phyloP scores from a whole-genome alignment of 2,113 vertebrate species.

The Mesembrinibis cayennensis region DNA sequence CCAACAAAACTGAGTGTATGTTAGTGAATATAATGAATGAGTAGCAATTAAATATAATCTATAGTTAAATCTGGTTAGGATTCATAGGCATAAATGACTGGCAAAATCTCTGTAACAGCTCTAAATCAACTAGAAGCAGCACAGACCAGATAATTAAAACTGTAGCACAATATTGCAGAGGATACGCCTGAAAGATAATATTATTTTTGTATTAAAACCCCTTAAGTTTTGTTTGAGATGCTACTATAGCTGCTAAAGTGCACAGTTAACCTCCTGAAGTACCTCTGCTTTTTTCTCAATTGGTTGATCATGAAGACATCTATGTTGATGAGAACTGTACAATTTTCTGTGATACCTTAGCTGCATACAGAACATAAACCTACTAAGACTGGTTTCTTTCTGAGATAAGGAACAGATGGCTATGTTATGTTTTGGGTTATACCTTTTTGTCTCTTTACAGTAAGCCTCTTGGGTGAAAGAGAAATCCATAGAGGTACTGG shows the following conservation, averaged over 20 bases:
- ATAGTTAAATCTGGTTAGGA: neutral
- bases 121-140: neutral
- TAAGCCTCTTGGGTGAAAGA: neutral
- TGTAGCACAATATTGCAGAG: neutral
- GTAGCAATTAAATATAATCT: neutral
- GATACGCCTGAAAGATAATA: neutral
- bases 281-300: neutral
- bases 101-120: neutral
- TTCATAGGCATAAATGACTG: neutral
- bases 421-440: neutral
- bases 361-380: neutral
- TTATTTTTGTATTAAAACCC: neutral
- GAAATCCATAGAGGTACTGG: neutral
- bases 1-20: neutral
- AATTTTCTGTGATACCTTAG: neutral
- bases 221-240: neutral
- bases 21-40: neutral
- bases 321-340: neutral
- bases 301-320: neutral
- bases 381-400: neutral
- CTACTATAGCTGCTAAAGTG: neutral
- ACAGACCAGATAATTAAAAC: neutral
- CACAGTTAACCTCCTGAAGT: neutral
- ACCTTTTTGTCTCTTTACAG: neutral
- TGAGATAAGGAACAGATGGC: neutral